phyloP scores from a whole-genome alignment of 35 echinoderm and acorn worm genomes.

The Acanthaster planci region DNA sequence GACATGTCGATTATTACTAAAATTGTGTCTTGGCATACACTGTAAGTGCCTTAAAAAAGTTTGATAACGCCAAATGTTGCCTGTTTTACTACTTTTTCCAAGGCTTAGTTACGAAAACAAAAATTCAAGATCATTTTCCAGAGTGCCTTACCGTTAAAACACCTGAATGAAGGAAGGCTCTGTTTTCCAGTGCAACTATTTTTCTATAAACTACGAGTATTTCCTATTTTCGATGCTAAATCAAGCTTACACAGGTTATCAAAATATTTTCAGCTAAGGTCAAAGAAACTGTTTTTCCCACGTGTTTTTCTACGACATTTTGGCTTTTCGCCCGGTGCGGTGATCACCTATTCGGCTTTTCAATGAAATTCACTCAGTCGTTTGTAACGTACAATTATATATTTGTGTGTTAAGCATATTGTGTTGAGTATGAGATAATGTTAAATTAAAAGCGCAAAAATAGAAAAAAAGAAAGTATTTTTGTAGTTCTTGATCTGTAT shows the following conservation, averaged over 20 bases:
- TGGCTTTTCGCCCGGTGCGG: neutral
- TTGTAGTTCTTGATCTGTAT: too few species aligned
- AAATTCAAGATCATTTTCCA: neutral
- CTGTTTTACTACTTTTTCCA: neutral
- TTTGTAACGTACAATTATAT: conserved; percentile 4
- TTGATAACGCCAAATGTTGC: conserved; percentile 14
- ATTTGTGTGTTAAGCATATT: conserved; percentile 32
- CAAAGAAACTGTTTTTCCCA: too few species aligned
- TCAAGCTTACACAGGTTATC: conserved; percentile 4
- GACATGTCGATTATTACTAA: neutral
- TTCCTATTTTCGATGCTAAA: conserved; percentile 10
- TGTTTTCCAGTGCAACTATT: neutral
- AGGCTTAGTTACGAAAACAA: neutral
- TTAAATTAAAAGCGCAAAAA: conserved; percentile 3
- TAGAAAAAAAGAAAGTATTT: too few species aligned
- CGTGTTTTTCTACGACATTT: neutral
- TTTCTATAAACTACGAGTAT: conserved; percentile 5
- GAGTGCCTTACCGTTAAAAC: neutral
- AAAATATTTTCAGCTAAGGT: neutral
- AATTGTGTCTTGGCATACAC: conserved; percentile 19
- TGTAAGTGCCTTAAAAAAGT: conserved; percentile 1
- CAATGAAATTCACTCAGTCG: conserved; percentile 13
- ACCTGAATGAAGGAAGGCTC: neutral
- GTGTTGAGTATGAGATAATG: conserved; percentile 32
- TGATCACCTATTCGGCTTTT: neutral